These are phyloP conservation scores for Slavum lentiscoides DNA, from an alignment of 2,888 invertebrate genomes.

Conservation along the genomic window DNA sequence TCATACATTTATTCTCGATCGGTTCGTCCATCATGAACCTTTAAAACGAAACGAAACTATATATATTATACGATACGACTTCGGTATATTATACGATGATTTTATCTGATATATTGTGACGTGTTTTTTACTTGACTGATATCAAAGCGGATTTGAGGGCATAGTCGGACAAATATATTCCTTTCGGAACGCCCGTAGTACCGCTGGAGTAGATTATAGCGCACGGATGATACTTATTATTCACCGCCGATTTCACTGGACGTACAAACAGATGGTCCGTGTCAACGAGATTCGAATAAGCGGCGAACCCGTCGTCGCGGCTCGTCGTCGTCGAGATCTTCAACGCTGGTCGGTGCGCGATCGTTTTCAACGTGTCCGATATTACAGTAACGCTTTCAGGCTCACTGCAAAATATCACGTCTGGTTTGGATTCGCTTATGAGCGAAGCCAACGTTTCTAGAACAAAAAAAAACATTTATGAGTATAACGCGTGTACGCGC, in stretches of 20 bases:
- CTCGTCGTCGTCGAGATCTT: not conserved
- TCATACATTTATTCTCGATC: slow-evolving; percentile 15
- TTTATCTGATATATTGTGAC: too few relatives aligned
- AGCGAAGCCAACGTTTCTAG: not conserved
- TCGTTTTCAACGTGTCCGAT: not conserved
- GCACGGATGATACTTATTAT: not conserved
- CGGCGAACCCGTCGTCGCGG: not conserved
- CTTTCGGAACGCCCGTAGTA: slow-evolving; percentile 19
- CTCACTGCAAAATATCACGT: slow-evolving; percentile 8
- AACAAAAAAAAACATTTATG: too few relatives aligned
- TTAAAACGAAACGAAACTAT: not conserved
- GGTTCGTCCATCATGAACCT: slow-evolving; percentile 25
- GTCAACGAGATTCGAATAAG: not conserved
- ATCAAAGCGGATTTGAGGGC: slow-evolving; percentile 10
- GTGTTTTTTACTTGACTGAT: not conserved
- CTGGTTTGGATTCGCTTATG: not conserved
- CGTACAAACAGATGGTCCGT: not conserved
- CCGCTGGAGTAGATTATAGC: slow-evolving; percentile 23
- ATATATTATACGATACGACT: too few relatives aligned
- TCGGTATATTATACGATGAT: too few relatives aligned
- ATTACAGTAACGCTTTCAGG: not conserved
- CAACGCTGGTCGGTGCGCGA: not conserved
- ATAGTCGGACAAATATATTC: slow-evolving; percentile 18
- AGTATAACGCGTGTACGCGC: too few relatives aligned
- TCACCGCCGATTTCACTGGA: not conserved